Base-by-base conservation (phyloP, 2,888 invertebrate genomes). In the Palloptera scutellata region DNA sequence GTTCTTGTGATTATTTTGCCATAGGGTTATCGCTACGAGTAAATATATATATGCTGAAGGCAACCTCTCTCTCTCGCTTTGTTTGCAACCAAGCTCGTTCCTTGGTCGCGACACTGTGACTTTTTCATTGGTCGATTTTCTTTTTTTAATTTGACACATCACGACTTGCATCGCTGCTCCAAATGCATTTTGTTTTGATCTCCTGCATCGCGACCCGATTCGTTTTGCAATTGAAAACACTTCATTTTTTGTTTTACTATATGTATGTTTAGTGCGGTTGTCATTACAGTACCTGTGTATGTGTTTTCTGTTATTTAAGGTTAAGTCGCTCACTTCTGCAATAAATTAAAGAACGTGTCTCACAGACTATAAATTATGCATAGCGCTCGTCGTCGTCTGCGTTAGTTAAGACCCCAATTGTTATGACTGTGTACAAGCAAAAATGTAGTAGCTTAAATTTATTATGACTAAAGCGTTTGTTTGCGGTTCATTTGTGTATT, bases 251-350 rank as follows among this genome's bases (percentile, higher is more conserved):
- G 41, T 10, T 13, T 64, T 51, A n/a, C n/a, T n/a, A n/a, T n/a
- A n/a, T 54, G 8, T 54, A 51, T 53, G 41, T 20, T 57, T 52
- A 11, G 17, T 52, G 41, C 17, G 13, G 41, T 30, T 12, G 1
- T n/a, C 53, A n/a, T 53, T 15, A n/a, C 15, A 17, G n/a, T n/a
- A n/a, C n/a, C n/a, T 52, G n/a, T 30, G 11, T 19, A 17, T 19
- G 52, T 52, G 40, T 30, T 30, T 30, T 2, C 3, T 30, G 6
- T 30, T 30, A 30, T 30, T 30, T 66, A 66, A 66, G 66, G 66
- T 66, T 66, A 66, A 53, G 60, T 66, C 61, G 66, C 43, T 66
- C 66, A 51, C 52, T 61, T 51, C 17, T 12, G 55, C 54, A 60
- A 30, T 61, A 53, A 20, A 60, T 60, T 30, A 60, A n/a, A 42